Conservation (phyloP, 2,113 vertebrate species). For the Hippolais icterina region DNA sequence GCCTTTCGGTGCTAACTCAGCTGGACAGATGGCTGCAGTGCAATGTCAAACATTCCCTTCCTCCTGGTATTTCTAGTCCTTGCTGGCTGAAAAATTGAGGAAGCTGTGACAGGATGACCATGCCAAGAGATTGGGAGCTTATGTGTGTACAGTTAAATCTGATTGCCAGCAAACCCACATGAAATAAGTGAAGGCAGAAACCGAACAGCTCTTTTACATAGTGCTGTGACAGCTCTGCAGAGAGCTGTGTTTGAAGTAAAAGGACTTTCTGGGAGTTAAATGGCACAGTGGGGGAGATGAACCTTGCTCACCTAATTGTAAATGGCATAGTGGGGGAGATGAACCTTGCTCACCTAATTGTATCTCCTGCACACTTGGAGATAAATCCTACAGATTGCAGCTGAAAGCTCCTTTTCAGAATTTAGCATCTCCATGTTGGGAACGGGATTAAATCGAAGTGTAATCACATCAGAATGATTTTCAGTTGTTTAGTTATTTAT, state of each 20-base stretch:
- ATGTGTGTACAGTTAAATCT: neutral
- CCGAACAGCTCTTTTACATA: neutral
- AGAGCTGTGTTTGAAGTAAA: neutral
- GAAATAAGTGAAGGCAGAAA: neutral
- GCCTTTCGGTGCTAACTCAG: neutral
- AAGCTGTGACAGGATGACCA: neutral
- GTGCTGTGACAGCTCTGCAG: neutral
- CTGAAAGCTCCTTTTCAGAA: neutral
- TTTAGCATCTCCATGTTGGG: neutral
- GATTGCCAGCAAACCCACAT: neutral
- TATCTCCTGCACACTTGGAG: neutral
- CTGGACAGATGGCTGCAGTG: neutral
- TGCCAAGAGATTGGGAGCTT: neutral
- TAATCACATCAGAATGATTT: neutral
- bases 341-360: neutral
- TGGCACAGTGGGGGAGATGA: neutral
- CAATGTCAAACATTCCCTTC: neutral
- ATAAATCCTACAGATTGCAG: neutral
- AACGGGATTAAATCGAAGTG: neutral
- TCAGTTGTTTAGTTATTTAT: neutral
- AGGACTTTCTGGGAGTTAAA: neutral
- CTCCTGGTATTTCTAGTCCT: neutral
- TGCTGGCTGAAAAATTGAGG: neutral
- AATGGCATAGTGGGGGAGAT: neutral
- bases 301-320: neutral